Conservation (phyloP, 2,888 invertebrate species). For the Bibio marci region DNA sequence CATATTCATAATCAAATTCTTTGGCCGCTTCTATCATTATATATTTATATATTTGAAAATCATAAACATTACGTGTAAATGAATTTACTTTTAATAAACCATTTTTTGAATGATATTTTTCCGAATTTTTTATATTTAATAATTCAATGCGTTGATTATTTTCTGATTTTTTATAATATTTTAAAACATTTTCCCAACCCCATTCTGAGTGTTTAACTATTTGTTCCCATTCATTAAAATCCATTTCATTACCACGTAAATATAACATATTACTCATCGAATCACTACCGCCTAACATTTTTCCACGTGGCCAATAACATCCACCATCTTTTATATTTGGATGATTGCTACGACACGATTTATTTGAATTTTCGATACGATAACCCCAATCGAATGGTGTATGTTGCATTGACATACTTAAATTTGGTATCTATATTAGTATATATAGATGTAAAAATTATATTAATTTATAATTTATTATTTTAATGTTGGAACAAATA, state of each 20-base stretch:
- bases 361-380: constrained; percentile 29
- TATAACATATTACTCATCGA: constrained; percentile 48
- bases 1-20: constrained; percentile 29
- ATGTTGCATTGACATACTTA: constrained; percentile 6
- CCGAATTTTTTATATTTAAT: constrained; percentile 12
- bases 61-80: constrained; percentile 17
- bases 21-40: constrained; percentile 28
- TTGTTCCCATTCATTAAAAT: constrained; percentile 45
- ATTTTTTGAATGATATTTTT: constrained; percentile 12
- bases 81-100: constrained; percentile 32
- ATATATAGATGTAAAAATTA: too few species aligned
- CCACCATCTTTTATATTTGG: constrained; percentile 13
- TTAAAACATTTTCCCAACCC: constrained; percentile 58
- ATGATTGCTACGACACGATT: constrained; percentile 20
- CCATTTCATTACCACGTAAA: constrained; percentile 40
- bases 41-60: constrained; percentile 18
- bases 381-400: constrained; percentile 25
- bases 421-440: constrained; percentile 33
- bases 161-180: constrained; percentile 67
- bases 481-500: too few species aligned
- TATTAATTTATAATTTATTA: too few species aligned
- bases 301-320: constrained; percentile 40
- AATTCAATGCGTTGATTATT: constrained; percentile 36
- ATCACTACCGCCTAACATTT: constrained; percentile 47
- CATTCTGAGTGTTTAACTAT: constrained; percentile 40